phyloP scores from a whole-genome alignment of 2,113 vertebrate genomes.

The Mastomys coucha region DNA sequence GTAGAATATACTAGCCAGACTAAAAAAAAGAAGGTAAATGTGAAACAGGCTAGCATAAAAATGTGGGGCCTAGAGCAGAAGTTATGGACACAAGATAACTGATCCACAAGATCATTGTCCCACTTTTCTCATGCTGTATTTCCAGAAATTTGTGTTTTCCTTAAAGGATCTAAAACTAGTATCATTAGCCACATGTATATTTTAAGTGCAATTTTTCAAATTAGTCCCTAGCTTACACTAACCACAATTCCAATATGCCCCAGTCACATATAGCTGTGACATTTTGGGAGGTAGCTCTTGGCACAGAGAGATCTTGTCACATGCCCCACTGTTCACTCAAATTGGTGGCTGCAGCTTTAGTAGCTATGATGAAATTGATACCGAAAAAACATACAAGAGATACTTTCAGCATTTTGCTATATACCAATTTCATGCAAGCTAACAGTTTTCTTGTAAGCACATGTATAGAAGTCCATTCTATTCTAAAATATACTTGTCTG shows the following conservation, averaged over 20 bases:
- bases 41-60: neutral
- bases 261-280: neutral
- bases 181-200: neutral
- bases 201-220: conserved; percentile 41
- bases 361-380: neutral
- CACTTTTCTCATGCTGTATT: conserved; percentile 6
- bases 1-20: conserved; percentile 27
- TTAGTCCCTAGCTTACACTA: neutral
- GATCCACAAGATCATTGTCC: neutral
- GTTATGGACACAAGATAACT: neutral
- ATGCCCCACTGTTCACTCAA: neutral
- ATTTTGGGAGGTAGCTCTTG: neutral
- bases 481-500: conserved; percentile 25
- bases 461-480: neutral
- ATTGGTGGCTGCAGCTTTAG: conserved; percentile 24
- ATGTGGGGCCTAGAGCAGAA: conserved; percentile 2
- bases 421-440: neutral
- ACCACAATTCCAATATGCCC: neutral
- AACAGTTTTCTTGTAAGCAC: neutral
- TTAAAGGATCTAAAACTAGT: neutral
- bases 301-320: neutral
- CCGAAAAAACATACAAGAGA: neutral
- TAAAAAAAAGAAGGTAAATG: conserved; percentile 45
- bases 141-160: neutral
- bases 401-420: conserved; percentile 13